A percentile compares a stretch with the other conserved stretches of the same genome.
phyloP scores from a whole-genome alignment of 2,888 invertebrate species.

The Stenurella melanura region DNA sequence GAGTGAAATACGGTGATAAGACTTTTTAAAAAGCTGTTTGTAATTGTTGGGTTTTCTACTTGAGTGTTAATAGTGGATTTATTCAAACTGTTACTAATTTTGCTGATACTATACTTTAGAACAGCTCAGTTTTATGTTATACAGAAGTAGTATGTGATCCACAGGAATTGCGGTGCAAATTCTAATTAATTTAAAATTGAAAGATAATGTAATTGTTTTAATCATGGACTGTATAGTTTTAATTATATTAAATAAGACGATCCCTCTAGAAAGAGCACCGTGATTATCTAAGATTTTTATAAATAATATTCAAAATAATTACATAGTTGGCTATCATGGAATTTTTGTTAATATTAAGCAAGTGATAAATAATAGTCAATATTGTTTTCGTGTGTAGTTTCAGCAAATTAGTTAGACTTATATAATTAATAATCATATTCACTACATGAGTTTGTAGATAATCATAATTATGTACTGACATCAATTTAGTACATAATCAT shows the following conservation, averaged over 20 bases:
- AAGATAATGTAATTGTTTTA: not conserved
- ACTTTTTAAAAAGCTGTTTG: constrained; percentile 59
- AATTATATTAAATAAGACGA: no score
- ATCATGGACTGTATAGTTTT: not conserved
- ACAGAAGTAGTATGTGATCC: not conserved
- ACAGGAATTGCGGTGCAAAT: constrained; percentile 23
- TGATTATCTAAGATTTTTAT: not conserved
- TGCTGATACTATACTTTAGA: constrained; percentile 43
- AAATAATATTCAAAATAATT: not conserved
- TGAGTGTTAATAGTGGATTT: constrained; percentile 57
- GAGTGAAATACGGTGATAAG: constrained; percentile 61
- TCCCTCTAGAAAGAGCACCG: not conserved
- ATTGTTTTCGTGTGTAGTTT: constrained; percentile 51
- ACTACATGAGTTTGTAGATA: constrained; percentile 60
- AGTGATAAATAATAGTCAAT: constrained; percentile 27
- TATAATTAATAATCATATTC: constrained; percentile 53
- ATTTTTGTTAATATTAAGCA: not conserved
- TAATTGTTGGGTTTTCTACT: constrained; percentile 63
- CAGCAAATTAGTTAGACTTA: constrained; percentile 52
- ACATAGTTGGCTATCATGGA: not conserved
- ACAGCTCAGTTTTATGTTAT: constrained; percentile 21
- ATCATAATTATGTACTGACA: constrained; percentile 56
- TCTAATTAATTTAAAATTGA: not conserved
- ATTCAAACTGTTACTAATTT: constrained; percentile 37
- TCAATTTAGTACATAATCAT: constrained; percentile 55